Percentiles rank a stretch among this genome's conserved stretches.
These are phyloP conservation scores for Oxygymnocypris stewartii DNA, from an alignment of 2,113 vertebrate genomes.

Conservation along the genomic window DNA sequence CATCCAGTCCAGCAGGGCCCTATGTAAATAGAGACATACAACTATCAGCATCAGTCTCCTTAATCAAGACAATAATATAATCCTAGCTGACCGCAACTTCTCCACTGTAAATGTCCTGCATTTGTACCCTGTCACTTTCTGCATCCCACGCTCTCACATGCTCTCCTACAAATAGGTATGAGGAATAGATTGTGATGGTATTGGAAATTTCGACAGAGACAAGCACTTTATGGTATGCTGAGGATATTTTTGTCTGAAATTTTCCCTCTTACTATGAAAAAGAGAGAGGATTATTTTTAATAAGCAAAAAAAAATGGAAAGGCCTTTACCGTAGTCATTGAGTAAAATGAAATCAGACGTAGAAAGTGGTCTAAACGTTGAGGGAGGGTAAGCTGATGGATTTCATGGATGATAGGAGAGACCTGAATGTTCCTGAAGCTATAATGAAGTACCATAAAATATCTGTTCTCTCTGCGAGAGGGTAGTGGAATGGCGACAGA, in stretches of 20 bases:
- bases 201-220: constrained; percentile 73
- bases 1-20: constrained; percentile 69
- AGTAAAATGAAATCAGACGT: constrained; percentile 44
- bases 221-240: constrained; percentile 50
- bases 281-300: constrained; percentile 53
- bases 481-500: constrained; percentile 28
- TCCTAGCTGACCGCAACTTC: constrained; percentile 37
- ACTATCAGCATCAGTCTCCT: constrained; percentile 10
- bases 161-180: constrained; percentile 65
- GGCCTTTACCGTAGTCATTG: neutral
- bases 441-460: constrained; percentile 46
- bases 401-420: neutral
- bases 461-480: constrained; percentile 36
- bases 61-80: constrained; percentile 38
- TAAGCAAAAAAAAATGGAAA: constrained; percentile 51
- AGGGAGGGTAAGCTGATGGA: constrained; percentile 35
- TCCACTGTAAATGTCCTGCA: constrained; percentile 32
- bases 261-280: constrained; percentile 53
- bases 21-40: constrained; percentile 44
- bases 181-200: constrained; percentile 70
- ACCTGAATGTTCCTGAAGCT: constrained; percentile 32
- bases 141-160: neutral
- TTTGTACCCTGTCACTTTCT: constrained; percentile 51
- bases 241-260: constrained; percentile 39
- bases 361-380: constrained; percentile 58